These are phyloP conservation scores for Ditula angustiorana DNA, from an alignment of 2,888 invertebrate species.

Conservation along the genomic window DNA sequence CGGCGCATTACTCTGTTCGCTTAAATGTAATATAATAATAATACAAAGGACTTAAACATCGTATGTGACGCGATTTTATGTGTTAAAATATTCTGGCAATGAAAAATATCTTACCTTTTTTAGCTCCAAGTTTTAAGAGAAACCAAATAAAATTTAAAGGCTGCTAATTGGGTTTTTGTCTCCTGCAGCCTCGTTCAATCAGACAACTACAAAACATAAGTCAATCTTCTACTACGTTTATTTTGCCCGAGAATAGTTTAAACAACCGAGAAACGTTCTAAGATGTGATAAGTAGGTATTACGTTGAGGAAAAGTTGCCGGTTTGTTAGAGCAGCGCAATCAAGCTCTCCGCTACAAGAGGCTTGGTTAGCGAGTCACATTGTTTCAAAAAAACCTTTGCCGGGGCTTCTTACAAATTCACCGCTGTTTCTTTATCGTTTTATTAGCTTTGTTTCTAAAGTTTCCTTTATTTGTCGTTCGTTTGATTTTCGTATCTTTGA, in stretches of 20 bases:
- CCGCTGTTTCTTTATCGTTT: constrained; percentile 70
- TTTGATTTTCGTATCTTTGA: constrained; percentile 68
- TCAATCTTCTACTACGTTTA: background rate
- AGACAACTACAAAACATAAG: background rate
- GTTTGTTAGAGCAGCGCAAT: constrained; percentile 59
- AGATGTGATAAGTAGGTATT: constrained; percentile 33
- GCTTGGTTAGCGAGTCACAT: constrained; percentile 64
- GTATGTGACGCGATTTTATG: background rate
- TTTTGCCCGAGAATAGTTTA: constrained; percentile 17
- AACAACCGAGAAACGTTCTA: constrained; percentile 18
- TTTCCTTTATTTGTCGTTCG: constrained; percentile 62
- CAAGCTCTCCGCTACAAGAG: constrained; percentile 52
- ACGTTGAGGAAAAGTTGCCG: constrained; percentile 50
- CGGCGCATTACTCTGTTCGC: background rate
- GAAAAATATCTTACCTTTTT: background rate
- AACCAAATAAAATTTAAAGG: background rate
- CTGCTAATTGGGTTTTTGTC: background rate
- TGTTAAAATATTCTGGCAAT: background rate
- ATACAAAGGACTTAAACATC: background rate
- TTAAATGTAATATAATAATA: background rate
- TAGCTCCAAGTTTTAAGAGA: background rate
- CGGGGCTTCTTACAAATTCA: constrained; percentile 67
- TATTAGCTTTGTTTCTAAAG: constrained; percentile 73
- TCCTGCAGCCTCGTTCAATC: background rate
- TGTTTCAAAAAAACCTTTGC: constrained; percentile 68